Percentiles rank a stretch among this genome's conserved stretches.
phyloP scores from a whole-genome alignment of 1,140 invertebrate species.

The Papilio helenus region DNA sequence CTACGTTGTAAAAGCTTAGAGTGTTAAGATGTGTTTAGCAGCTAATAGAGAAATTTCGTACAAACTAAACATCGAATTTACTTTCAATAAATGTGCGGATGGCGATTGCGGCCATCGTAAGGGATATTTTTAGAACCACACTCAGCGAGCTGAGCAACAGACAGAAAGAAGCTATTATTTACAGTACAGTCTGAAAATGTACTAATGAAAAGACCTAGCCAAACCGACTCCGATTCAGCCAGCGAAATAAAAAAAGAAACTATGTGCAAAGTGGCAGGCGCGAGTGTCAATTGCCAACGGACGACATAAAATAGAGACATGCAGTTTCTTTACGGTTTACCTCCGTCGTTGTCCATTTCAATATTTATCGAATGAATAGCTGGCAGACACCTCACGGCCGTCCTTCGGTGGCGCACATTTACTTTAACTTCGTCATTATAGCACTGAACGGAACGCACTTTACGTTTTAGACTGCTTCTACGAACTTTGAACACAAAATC shows the following conservation, averaged over 20 bases:
- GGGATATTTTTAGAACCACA: slow-evolving; percentile 72
- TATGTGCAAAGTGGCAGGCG: slow-evolving; percentile 69
- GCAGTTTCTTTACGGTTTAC: slow-evolving; percentile 73
- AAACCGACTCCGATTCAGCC: slow-evolving; percentile 23
- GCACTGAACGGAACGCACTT: slow-evolving; percentile 66
- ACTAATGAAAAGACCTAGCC: slow-evolving; percentile 44
- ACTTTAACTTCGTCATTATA: slow-evolving; percentile 67
- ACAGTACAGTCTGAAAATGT: slow-evolving; percentile 51
- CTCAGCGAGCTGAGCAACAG: slow-evolving; percentile 60
- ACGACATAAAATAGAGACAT: slow-evolving; percentile 59
- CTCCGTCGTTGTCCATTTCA: slow-evolving; percentile 79
- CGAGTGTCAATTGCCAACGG: slow-evolving; percentile 57
- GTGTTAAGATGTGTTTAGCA: background rate
- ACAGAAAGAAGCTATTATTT: slow-evolving; percentile 55
- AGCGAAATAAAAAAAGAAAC: slow-evolving; percentile 40
- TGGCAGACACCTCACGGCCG: slow-evolving; percentile 68
- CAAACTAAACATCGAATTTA: slow-evolving; percentile 45
- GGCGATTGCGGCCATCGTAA: slow-evolving; percentile 56
- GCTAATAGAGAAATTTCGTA: slow-evolving; percentile 18
- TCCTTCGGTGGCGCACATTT: slow-evolving; percentile 71
- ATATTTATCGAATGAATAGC: slow-evolving; percentile 60
- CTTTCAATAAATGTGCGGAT: slow-evolving; percentile 46
- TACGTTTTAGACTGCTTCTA: slow-evolving; percentile 54
- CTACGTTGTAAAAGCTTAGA: slow-evolving; percentile 4
- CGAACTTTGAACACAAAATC: slow-evolving; percentile 68